Percentiles rank a stretch among this genome's conserved stretches.
Evolutionary conservation across 1,140 invertebrate genomes (phyloP).

Genomic region (Trichoplusia ni): DNA sequence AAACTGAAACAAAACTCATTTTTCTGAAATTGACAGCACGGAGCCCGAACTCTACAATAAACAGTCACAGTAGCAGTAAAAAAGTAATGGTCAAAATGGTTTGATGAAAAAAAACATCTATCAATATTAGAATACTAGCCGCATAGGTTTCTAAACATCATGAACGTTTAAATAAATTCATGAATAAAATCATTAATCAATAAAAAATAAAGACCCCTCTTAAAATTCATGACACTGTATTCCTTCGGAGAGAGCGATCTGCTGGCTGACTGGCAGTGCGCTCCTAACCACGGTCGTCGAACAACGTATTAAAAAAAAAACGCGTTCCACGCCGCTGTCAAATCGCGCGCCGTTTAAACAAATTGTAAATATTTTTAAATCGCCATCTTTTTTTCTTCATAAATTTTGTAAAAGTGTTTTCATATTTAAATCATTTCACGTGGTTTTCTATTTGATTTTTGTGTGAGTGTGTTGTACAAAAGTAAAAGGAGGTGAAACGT

Average conservation of each 20-base stretch:
- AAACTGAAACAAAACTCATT: too few relatives aligned
- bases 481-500: conserved; percentile 62
- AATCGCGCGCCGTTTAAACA: conserved; percentile 51
- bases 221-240: conserved; percentile 50
- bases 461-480: conserved; percentile 55
- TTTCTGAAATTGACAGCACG: too few relatives aligned
- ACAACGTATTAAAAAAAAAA: conserved; percentile 45
- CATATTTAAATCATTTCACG: conserved; percentile 20
- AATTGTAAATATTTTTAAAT: conserved; percentile 35
- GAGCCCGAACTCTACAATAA: too few relatives aligned
- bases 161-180: too few relatives aligned
- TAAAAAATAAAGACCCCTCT: conserved; percentile 42
- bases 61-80: too few relatives aligned
- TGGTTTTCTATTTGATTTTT: conserved; percentile 27
- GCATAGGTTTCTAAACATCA: conserved; percentile 7
- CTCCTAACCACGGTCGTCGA: conserved; percentile 39
- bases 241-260: conserved; percentile 59
- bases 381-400: conserved; percentile 20
- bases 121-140: too few relatives aligned
- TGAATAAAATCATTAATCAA: neutral
- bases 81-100: too few relatives aligned
- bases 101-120: too few relatives aligned
- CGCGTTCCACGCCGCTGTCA: conserved; percentile 42
- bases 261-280: conserved; percentile 51
- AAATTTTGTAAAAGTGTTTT: conserved; percentile 15